Base-by-base conservation (phyloP, 1,140 invertebrate genomes). In the Stegodyphus dumicola region DNA sequence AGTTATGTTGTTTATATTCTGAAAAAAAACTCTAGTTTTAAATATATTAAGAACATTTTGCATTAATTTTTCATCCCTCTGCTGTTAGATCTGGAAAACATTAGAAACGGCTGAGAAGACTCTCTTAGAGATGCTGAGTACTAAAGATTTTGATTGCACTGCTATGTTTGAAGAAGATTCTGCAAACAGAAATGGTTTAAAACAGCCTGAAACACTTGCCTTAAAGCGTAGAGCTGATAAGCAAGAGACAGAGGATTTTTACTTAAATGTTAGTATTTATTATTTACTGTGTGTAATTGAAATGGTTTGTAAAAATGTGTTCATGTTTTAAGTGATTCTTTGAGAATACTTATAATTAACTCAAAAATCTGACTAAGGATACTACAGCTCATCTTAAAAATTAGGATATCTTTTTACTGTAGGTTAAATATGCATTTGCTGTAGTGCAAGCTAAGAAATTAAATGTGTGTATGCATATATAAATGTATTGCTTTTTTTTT, bases 81-180 rank as follows among this genome's bases (percentile, higher is more conserved):
- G 67, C 9, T 64, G 7, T 67, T 87, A 92, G 91, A 90, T 92
- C 9, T 98, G 97, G 95, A 98, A 98, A 91, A 98, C 96, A 5
- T 91, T 99, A 54, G 96, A 98, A 91, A 97, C 96, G 1, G 96
- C 97, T 13, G 97, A 99, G 91, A 94, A 94, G 69, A 95, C 95
- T 75, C 92, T 98, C 60, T 92, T 97, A 85, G 94, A 95, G 79
- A 95, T 96, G 94, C 93, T 96, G 53, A 94, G 93, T 87, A 92
- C 93, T 15, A 94, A 95, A 89, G 95, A 96, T 90, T 95, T 95
- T 89, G 95, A 96, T 88, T 94, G 94, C 78, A 93, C 93, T n/a
- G 88, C 89, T 65, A 92, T 92, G 87, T 95, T 95, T 90, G 86
- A 87, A 18, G 86, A 87, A 81, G 71, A 84, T 70, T 66, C 33